A percentile compares a stretch with the other conserved stretches of the same genome.
phyloP scores from a whole-genome alignment of 2,113 vertebrate genomes.

The rat (Rattus norvegicus) region DNA sequence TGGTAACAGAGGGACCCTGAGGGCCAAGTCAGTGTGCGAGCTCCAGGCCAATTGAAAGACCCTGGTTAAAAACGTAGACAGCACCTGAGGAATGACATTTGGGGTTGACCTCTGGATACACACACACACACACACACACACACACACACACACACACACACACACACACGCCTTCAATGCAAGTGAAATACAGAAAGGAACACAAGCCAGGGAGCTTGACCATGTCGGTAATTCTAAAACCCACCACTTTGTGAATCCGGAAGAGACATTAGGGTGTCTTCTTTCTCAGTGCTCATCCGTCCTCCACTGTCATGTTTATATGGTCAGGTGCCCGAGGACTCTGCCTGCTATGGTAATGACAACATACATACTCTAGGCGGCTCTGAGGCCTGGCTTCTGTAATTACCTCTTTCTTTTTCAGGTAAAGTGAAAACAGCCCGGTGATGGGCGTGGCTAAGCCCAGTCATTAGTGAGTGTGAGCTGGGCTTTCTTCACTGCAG shows the following conservation, averaged over 20 bases:
- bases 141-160: too few relatives aligned
- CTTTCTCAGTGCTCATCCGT: neutral
- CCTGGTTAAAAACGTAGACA: neutral
- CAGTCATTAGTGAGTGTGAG: constrained; percentile 15
- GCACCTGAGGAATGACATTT: neutral
- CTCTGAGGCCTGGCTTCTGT: neutral
- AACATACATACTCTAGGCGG: neutral
- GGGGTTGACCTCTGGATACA: neutral
- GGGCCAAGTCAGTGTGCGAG: neutral
- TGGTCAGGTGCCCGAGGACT: neutral
- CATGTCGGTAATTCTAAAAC: neutral
- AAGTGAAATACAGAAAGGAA: neutral
- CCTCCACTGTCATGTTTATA: neutral
- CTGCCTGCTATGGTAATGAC: neutral
- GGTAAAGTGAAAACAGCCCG: constrained; percentile 14
- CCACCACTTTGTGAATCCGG: constrained; percentile 1
- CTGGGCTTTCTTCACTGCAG: neutral
- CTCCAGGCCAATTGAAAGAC: neutral
- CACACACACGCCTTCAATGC: neutral
- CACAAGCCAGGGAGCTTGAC: neutral
- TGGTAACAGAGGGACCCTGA: too few relatives aligned
- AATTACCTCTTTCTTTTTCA: constrained; percentile 28
- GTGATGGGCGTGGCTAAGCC: neutral
- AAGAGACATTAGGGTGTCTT: neutral
- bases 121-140: neutral